Evolutionary conservation across 2,888 invertebrate genomes (phyloP), one percentile per base, ranked within the genome.

Genomic region (Hydrotaea diabolus): DNA sequence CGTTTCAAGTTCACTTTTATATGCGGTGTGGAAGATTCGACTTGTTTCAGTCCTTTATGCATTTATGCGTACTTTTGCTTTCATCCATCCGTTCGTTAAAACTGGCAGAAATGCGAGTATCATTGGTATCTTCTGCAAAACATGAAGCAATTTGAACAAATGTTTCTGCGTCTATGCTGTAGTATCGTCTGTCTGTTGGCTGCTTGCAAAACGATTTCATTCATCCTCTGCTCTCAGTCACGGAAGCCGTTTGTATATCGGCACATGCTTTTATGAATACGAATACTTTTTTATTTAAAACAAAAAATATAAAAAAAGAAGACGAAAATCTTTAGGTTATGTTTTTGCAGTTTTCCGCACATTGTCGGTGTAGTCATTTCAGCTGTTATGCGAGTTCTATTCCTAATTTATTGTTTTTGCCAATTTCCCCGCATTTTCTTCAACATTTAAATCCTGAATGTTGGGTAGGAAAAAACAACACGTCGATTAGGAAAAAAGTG

Each of bases 231-330:
- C 19, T 57, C 31, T 2, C 59, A 43, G 46, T 82, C 57, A 31
- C 77, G 82, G 85, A 85, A 85, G 79, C 82, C 79, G 71, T 82
- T 82, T 71, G 49, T 49, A 82, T 77, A 80, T 82, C 77, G 79
- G 82, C 85, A 85, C 85, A 82, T 85, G 85, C 79, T 79, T 85
- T 82, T 75, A 64, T 71, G 69, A 64, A 69, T 69, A 36, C 23
- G 17, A 57, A 19, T 77, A 55, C 39, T 17, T 36, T 71, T 69
- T 55, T n/a, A n/a, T 15, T 46, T n/a, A n/a, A n/a, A n/a, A n/a
- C n/a, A n/a, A n/a, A n/a, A n/a, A n/a, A n/a, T n/a, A n/a, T n/a
- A n/a, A n/a, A n/a, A n/a, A n/a, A n/a, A n/a, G n/a, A n/a, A n/a
- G n/a, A n/a, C n/a, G n/a, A n/a, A n/a, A n/a, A n/a, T n/a, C n/a